Base-by-base conservation (phyloP, 2,797 vertebrate species). In the Numenius phaeopus region DNA sequence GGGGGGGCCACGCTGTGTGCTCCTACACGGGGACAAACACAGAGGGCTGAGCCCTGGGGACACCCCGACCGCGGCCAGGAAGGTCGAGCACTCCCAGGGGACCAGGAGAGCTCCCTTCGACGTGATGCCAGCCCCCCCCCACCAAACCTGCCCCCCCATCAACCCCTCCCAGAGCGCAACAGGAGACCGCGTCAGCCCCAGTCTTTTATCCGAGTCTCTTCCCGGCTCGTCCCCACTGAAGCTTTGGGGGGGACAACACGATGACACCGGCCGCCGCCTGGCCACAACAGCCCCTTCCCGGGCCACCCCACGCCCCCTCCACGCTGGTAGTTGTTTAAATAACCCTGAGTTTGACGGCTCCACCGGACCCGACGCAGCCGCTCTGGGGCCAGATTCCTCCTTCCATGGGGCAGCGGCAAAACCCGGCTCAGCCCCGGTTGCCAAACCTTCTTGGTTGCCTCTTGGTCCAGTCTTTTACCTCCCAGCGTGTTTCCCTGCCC, bases 321-420 rank as follows among this genome's bases (percentile, higher is more conserved):
- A 3, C 2, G 0, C 22, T 1, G 42, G 7, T 7, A 7, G 7
- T 14, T 14, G 42, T 12, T 69, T 32, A 14, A 57, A 71, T 59
- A 83, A 50, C 29, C 67, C 87, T 23, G 69, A 81, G 62, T 55
- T 77, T 49, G 14, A n/a, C 30, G 6, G 7, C 39, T 21, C 62
- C 5, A 0, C 0, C 10, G 34, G 3, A 12, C 26, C 34, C 1
- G 0, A 19, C n/a, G 3, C 5, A 4, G 58, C 26, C 7, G 22
- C 49, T 50, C 24, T 26, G 49, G 49, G 49, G 30, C 76, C 16
- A 2, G 23, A 21, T 14, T 11, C 16, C 46, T 46, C 27, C 27
- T 29, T 17, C 55, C 30, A 1, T 0, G 0, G 29, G 20, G n/a
- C 55, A 52, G 64, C 1, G 0, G 34, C 93, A n/a, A 40, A 5